phyloP scores from a whole-genome alignment of 2,113 vertebrate species.

The Ptilonorhynchus violaceus region DNA sequence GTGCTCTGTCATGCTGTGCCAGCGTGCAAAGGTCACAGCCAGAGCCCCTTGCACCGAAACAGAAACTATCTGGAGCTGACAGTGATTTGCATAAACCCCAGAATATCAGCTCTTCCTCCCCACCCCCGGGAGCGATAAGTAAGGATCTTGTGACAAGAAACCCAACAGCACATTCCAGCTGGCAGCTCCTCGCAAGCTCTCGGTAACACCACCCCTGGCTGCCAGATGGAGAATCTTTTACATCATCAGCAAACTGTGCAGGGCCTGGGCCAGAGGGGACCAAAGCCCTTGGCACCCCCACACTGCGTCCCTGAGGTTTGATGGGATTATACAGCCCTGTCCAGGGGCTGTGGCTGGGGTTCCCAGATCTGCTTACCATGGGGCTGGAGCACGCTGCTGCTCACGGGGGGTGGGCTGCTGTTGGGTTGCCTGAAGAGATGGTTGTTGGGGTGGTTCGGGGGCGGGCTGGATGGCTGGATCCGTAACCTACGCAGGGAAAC shows the following conservation, averaged over 20 bases:
- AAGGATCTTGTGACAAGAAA: conserved; percentile 31
- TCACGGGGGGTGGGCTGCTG: conserved; percentile 89
- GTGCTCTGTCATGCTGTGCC: neutral
- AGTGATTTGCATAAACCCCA: neutral
- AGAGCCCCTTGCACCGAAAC: neutral
- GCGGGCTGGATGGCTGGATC: conserved; percentile 96
- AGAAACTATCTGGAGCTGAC: neutral
- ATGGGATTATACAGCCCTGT: fast-evolving
- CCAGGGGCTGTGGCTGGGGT: no score
- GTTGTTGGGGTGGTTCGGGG: conserved; percentile 94
- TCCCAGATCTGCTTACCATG: conserved; percentile 78
- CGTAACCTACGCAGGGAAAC: conserved; percentile 82
- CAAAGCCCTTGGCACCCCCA: neutral
- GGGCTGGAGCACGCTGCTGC: conserved; percentile 84
- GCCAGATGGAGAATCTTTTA: conserved; percentile 30
- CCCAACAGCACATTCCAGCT: conserved; percentile 26
- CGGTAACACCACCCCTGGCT: neutral
- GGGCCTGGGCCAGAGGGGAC: neutral
- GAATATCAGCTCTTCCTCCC: neutral
- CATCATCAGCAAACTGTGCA: neutral
- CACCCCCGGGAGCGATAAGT: neutral
- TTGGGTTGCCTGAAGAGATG: conserved; percentile 94
- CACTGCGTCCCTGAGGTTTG: neutral
- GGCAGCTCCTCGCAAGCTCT: neutral
- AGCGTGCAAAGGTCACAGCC: neutral